Evolutionary conservation across 1,140 invertebrate genomes (phyloP).

Genomic region (Diuraphis noxia): DNA sequence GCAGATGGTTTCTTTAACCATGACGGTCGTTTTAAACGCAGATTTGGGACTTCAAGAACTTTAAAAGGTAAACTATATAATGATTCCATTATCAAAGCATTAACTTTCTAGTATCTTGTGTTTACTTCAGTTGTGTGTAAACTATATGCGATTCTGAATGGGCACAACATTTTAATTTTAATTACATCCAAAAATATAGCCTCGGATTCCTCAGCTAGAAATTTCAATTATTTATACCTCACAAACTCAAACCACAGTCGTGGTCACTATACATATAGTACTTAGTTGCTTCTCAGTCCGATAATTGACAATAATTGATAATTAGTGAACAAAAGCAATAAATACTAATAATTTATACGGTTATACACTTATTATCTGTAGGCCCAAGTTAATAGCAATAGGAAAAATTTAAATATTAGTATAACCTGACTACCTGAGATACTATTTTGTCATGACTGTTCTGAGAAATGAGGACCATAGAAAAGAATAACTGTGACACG

Average conservation of each 20-base stretch:
- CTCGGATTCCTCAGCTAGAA: not conserved
- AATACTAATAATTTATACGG: not conserved
- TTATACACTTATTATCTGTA: not conserved
- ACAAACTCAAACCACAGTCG: too few relatives aligned
- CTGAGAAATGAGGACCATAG: too few relatives aligned
- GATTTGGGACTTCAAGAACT: slow-evolving; percentile 86
- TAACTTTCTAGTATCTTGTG: too few relatives aligned
- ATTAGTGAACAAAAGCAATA: not conserved
- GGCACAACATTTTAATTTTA: not conserved
- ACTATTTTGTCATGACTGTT: too few relatives aligned
- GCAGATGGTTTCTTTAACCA: slow-evolving; percentile 91
- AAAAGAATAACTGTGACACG: too few relatives aligned
- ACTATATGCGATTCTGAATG: not conserved
- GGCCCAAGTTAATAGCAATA: too few relatives aligned
- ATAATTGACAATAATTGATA: not conserved
- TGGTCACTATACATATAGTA: not conserved
- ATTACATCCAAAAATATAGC: not conserved
- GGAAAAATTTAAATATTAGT: too few relatives aligned
- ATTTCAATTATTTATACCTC: not conserved
- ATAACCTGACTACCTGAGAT: too few relatives aligned
- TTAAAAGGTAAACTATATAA: slow-evolving; percentile 79
- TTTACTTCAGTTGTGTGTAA: not conserved
- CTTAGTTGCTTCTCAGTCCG: not conserved
- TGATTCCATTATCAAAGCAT: slow-evolving; percentile 68
- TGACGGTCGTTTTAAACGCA: slow-evolving; percentile 88